Evolutionary conservation across 2,113 vertebrate species (phyloP), one percentile per base, ranked within the genome.

Genomic region (Myxocyprinus asiaticus): DNA sequence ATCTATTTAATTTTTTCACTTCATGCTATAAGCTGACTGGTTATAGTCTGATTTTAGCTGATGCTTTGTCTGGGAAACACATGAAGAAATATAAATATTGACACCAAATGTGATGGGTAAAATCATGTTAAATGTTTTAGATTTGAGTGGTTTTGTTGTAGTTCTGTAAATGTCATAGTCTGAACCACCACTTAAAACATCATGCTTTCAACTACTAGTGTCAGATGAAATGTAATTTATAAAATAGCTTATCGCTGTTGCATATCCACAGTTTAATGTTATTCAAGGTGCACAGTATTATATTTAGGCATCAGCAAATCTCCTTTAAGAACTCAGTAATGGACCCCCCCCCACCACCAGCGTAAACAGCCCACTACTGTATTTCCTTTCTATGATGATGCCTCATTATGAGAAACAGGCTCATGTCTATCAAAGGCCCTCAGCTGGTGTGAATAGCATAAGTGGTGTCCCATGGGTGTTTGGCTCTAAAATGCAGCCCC

Each of bases 371-470:
- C 7, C 8, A 0, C 22, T 71, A 45, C 55, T 76, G 62, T 47
- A 66, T n/a, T 51, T 12, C 48, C n/a, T 56, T 44, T 10, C 55
- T 55, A 55, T 15, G 22, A 44, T 66, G 14, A 47, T 59, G 53
- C 56, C 42, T 15, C 15, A 58, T 58, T 9, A 58, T n/a, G n/a
- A 45, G 33, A 71, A 42, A 9, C 6, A 22, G 15, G 33, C 50
- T 55, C 0, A 1, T 47, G 53, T 42, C 65, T 43, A 14, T n/a
- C 3, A 17, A 12, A 43, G 45, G 67, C 50, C 22, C 77, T 72
- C 77, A 72, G 77, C 77, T 79, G 77, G 68, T 72, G 67, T 79
- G 56, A 53, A 50, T 0, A 9, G 15, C 50, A 62, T 72, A 62
- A 79, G 58, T 11, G 50, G 10, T 63, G 42, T 72, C 77, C 15